phyloP scores from a whole-genome alignment of 2,113 vertebrate species.

The Mobula birostris region DNA sequence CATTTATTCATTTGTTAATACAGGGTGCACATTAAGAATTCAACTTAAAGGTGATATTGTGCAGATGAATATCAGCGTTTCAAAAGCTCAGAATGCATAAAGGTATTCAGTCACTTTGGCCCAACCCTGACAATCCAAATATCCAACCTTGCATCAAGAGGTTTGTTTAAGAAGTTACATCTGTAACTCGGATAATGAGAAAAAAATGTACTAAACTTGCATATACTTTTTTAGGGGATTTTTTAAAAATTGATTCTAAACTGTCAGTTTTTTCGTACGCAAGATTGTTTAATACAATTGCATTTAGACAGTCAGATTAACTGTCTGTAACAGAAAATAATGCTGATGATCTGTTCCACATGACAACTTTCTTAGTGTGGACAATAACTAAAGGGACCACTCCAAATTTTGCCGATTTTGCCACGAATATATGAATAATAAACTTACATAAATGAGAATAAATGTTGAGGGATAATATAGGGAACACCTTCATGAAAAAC shows the following conservation, averaged over 20 bases:
- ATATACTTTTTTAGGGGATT: neutral
- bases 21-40: neutral
- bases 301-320: neutral
- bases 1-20: no score
- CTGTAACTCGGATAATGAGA: neutral
- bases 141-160: neutral
- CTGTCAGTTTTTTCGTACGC: neutral
- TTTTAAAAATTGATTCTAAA: no score
- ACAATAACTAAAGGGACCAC: neutral
- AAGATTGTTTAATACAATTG: neutral
- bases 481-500: neutral
- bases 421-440: no score
- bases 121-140: neutral
- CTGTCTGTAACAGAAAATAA: neutral
- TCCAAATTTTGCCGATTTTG: neutral
- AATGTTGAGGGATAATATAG: neutral
- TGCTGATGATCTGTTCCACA: neutral
- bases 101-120: no score
- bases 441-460: neutral
- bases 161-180: neutral
- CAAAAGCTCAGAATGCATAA: neutral
- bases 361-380: neutral
- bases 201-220: neutral
- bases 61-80: neutral
- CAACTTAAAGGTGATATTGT: neutral